Evolutionary conservation across 2,888 invertebrate genomes (phyloP).

Genomic region (Terebella lapidaria): DNA sequence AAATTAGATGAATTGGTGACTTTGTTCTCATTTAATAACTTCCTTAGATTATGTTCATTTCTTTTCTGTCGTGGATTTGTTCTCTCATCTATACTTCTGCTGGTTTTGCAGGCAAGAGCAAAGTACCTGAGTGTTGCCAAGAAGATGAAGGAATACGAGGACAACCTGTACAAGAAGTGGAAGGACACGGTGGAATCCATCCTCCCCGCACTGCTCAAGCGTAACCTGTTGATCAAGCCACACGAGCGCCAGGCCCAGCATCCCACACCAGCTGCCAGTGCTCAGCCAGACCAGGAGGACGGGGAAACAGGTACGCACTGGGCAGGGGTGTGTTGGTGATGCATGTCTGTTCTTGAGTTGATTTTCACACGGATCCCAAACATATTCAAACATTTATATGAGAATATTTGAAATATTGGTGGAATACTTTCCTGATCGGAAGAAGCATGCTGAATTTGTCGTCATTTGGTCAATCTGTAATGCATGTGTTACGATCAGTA

Average conservation of each 20-base stretch:
- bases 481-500: too few species aligned
- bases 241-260: neutral
- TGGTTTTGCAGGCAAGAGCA: slow-evolving; percentile 62
- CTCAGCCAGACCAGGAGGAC: slow-evolving; percentile 17
- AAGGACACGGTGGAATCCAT: slow-evolving; percentile 62
- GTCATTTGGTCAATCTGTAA: too few species aligned
- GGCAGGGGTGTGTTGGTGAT: too few species aligned
- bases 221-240: slow-evolving; percentile 35
- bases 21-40: too few species aligned
- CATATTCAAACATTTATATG: neutral
- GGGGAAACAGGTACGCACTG: slow-evolving; percentile 16
- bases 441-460: too few species aligned
- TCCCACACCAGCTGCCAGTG: neutral
- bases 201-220: slow-evolving; percentile 58
- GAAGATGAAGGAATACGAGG: slow-evolving; percentile 71
- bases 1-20: too few species aligned
- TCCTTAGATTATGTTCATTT: too few species aligned
- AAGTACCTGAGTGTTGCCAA: slow-evolving; percentile 73
- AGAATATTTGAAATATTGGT: neutral
- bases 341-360: neutral
- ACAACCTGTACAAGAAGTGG: slow-evolving; percentile 70
- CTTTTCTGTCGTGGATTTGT: too few species aligned
- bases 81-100: too few species aligned
- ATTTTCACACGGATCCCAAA: neutral
- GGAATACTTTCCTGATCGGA: too few species aligned